Evolutionary conservation across 53 echinoderm and acorn worm species (phyloP), one percentile per base, ranked within the genome.

Genomic region (Mesocentrotus franciscanus): DNA sequence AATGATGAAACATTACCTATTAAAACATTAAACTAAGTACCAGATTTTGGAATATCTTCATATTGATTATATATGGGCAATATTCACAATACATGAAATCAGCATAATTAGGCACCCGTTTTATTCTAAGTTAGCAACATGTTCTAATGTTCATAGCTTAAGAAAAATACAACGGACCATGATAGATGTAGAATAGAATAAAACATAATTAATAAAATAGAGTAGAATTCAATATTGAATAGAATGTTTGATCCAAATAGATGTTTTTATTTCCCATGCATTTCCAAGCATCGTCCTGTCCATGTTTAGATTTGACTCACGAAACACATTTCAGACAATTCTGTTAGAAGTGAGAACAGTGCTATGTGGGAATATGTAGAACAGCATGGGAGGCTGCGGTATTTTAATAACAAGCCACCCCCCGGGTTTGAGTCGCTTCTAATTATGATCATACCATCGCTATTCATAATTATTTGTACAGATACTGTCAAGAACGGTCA

Each of bases 391-490:
- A 79, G 83, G 93, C 62, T 32, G 79, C 32, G 93, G 84, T 93
- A 93, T 93, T 93, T 93, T 93, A 93, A 93, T 93, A 93, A 93
- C 33, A 60, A 30, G 34, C 76, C 93, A 58, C 83, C 93, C 93
- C 56, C 30, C 39, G 83, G 93, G 83, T 30, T 57, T 13, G 78
- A 29, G 27, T 93, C 93, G 20, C 6, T 11, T 93, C 60, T 93
- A 83, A 93, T 93, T 93, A 93, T 59, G 33, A 93, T 93, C 93
- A 93, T 93, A 61, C 83, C 79, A n/a, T 93, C 84, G 34, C 93
- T 59, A 78, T 42, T 81, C 81, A 93, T 81, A 93, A 81, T 93
- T 60, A 58, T 79, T 60, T 57, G 93, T 60, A 92, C 92, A 92
- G 92, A 71, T 92, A 92, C 87, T 87, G 87, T 87, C 87, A 58